Base-by-base conservation (phyloP, 2,888 invertebrate species). In the Galeopsomyia nigrocyanea region DNA sequence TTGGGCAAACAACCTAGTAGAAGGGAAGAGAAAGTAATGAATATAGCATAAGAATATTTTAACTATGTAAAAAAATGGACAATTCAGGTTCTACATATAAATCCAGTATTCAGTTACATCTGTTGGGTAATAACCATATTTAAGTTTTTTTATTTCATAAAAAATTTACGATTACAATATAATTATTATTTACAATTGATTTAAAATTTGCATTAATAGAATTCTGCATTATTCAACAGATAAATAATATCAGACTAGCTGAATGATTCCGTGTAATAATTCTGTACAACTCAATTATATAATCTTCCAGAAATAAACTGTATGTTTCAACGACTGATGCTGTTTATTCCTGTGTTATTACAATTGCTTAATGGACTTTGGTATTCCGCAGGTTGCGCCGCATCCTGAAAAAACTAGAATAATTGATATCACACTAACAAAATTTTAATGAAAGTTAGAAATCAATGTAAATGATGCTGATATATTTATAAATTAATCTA, bases 371-470 rank as follows among this genome's bases (percentile, higher is more conserved):
- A 71, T 22, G 63, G 46, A 22, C 58, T 66, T 49, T 66, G 49
- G 21, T 71, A 65, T 50, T 71, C 66, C 55, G 79, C 76, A 66
- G 80, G 81, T 65, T 82, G 80, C 82, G 77, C 84, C 82, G 82
- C 82, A 83, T 85, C 85, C 85, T 86, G 82, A 81, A 86, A 85
- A 84, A 50, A 53, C n/a, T n/a, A n/a, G n/a, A n/a, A n/a, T n/a
- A n/a, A n/a, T n/a, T n/a, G n/a, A n/a, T n/a, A n/a, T n/a, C n/a
- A n/a, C n/a, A n/a, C n/a, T n/a, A n/a, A n/a, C n/a, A n/a, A n/a
- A n/a, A n/a, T n/a, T n/a, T n/a, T n/a, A n/a, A n/a, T n/a, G n/a
- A n/a, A n/a, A n/a, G n/a, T n/a, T n/a, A n/a, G n/a, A n/a, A n/a
- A n/a, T n/a, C n/a, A n/a, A n/a, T n/a, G n/a, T n/a, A n/a, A n/a